phyloP scores from a whole-genome alignment of 1,140 invertebrate species.

The Drosophila busckii region DNA sequence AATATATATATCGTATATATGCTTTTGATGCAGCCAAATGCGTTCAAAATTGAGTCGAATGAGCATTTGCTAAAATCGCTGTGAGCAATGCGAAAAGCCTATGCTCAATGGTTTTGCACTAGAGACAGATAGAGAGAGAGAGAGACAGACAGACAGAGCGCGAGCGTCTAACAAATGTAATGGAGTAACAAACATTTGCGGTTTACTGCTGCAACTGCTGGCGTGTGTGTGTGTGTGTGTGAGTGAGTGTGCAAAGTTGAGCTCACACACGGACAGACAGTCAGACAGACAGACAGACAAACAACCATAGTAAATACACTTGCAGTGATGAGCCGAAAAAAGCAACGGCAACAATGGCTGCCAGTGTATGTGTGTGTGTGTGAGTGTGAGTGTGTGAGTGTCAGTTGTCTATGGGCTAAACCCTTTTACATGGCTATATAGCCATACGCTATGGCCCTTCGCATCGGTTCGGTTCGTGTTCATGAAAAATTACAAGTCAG shows the following conservation, averaged over 20 bases:
- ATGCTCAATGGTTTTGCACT: too few species aligned
- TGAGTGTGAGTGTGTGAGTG: conserved; percentile 16
- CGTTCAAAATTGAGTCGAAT: too few species aligned
- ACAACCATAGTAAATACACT: conserved; percentile 24
- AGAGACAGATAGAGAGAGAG: conserved; percentile 6
- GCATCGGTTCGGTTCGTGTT: conserved; percentile 40
- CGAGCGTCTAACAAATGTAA: conserved; percentile 40
- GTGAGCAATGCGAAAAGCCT: too few species aligned
- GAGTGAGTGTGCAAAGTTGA: conserved; percentile 1
- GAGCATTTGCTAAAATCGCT: too few species aligned
- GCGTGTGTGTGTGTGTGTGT: background rate
- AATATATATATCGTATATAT: too few species aligned
- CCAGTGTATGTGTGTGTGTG: conserved; percentile 6
- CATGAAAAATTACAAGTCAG: conserved; percentile 77
- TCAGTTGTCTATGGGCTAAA: conserved; percentile 20
- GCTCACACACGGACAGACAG: conserved; percentile 3
- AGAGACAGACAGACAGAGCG: conserved; percentile 7
- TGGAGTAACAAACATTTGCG: conserved; percentile 74
- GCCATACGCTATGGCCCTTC: background rate
- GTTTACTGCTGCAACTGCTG: conserved; percentile 55
- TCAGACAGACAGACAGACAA: conserved; percentile 7
- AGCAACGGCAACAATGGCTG: conserved; percentile 23
- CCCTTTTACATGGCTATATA: background rate
- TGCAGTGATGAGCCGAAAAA: conserved; percentile 35
- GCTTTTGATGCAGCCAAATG: too few species aligned